A percentile compares a stretch with the other conserved stretches of the same genome.
These are phyloP conservation scores for Anastatus disparis DNA, from an alignment of 1,140 invertebrate species.

Conservation along the genomic window DNA sequence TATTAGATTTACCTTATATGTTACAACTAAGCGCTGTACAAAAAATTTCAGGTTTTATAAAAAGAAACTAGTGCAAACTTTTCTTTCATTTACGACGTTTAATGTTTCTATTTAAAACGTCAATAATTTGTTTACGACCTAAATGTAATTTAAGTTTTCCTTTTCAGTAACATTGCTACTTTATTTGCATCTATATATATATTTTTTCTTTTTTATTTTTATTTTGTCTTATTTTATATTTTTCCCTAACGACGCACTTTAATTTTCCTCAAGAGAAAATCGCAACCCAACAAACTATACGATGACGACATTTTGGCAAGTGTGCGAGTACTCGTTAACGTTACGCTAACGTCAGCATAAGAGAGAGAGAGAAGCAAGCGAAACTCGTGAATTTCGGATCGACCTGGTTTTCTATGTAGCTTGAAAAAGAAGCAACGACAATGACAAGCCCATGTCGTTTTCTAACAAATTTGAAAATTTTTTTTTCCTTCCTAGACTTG, in stretches of 20 bases:
- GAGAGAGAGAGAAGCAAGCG: no score
- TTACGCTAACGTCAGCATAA: not conserved
- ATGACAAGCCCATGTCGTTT: not conserved
- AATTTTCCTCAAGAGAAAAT: conserved; percentile 30
- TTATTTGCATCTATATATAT: not conserved
- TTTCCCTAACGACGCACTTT: conserved; percentile 17
- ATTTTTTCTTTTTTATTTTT: not conserved
- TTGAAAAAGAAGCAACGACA: not conserved
- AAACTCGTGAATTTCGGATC: conserved; percentile 27
- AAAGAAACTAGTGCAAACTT: no score
- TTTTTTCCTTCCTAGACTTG: not conserved
- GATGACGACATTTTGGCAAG: conserved; percentile 28
- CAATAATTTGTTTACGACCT: conserved; percentile 2
- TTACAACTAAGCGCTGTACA: no score
- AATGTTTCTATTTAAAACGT: no score
- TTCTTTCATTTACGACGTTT: no score
- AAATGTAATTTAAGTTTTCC: not conserved
- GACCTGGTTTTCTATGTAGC: conserved; percentile 15
- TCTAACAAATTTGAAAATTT: not conserved
- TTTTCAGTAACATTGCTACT: not conserved
- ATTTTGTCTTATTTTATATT: not conserved
- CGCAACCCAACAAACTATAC: no score
- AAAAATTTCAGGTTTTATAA: no score
- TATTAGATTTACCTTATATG: no score
- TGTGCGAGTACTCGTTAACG: conserved; percentile 5